Evolutionary conservation across 2,797 vertebrate genomes (phyloP), one percentile per base, ranked within the genome.

Genomic region (Anomalospiza imberbis): DNA sequence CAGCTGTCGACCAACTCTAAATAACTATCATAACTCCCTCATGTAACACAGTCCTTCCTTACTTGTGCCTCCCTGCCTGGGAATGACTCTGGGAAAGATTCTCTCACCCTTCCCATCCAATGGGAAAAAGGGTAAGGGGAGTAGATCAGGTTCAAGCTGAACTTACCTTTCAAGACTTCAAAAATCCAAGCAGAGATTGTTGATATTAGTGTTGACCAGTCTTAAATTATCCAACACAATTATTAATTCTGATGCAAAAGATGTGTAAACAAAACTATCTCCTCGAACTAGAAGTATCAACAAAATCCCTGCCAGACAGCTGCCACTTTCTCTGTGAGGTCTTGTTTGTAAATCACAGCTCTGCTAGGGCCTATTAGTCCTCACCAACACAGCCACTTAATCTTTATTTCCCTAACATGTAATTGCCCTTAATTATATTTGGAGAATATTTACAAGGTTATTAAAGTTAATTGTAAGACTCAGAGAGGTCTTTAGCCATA

Each of bases 1-100:
- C 96, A 97, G 96, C 95, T 96, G 95, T 93, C 51, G 9, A 66
- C 47, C 87, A 79, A 36, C 75, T 61, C 89, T 75, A 88, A 73
- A 93, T 95, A 94, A 77, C 82, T 97, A 66, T 25, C 86, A 34
- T 80, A 91, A 66, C 79, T 91, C 25, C 79, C 57, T 57, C 67
- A 5, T 24, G 85, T 71, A 83, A 86, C 63, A 63, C 66, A 76
- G 73, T 32, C 70, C 78, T 68, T 40, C 93, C 82, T 84, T 66
- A 70, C 32, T 61, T 62, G 70, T 54, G 80, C 67, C 34, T 73
- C 57, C 54, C 48, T 65, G 85, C 38, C 34, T 54, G 60, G 78
- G 51, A 91, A 75, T 2, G 17, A 36, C 26, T 34, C 58, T 34
- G 55, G 74, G 65, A 55, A 85, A 85, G 36, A 21, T 9, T 7